Base-by-base conservation (phyloP, 1,140 invertebrate species). In the Prorops nasuta region DNA sequence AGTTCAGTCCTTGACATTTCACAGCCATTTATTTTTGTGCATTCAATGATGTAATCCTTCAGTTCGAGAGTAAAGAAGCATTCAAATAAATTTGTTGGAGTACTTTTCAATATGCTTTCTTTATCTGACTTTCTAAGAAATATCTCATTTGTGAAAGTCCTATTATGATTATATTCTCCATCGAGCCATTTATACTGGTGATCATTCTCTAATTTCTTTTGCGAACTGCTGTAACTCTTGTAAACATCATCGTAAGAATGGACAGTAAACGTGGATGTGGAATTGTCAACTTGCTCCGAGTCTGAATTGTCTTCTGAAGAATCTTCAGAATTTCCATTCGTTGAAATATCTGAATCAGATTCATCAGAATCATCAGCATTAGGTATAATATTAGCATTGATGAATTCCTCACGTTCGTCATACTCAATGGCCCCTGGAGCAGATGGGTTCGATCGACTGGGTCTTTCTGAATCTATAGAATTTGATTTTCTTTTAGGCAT, bases 21-120 rank as follows among this genome's bases (percentile, higher is more conserved):
- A 39, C 39, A 51, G n/a, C 28, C 32, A 49, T 43, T 44, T 42
- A 42, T 41, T 18, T 51, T 51, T 37, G 39, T 36, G 19, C 16
- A 19, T 31, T 35, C 38, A 14, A 52, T 40, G 9, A 50, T 47
- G 17, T 34, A 46, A 10, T 28, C 15, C 21, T 28, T 47, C 14
- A 39, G 38, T 47, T 31, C 21, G 28, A 15, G 17, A 15, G 35
- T 24, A 39, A 44, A 44, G 35, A 35, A 44, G 19, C 3, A 4
- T 35, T 44, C 43, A 22, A 44, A 47, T 8, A 47, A 18, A 39
- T 47, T 16, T 17, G n/a, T 18, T 20, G 32, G 44, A 3, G 22
- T n/a, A 47, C 12, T 21, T 31, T 39, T 39, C 39, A 12, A 16
- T 17, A 24, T 39, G n/a, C 28, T 47, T 31, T 31, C 21, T 18